Evolutionary conservation across 2,797 vertebrate species (phyloP).

Genomic region (Enteromius treurensis): DNA sequence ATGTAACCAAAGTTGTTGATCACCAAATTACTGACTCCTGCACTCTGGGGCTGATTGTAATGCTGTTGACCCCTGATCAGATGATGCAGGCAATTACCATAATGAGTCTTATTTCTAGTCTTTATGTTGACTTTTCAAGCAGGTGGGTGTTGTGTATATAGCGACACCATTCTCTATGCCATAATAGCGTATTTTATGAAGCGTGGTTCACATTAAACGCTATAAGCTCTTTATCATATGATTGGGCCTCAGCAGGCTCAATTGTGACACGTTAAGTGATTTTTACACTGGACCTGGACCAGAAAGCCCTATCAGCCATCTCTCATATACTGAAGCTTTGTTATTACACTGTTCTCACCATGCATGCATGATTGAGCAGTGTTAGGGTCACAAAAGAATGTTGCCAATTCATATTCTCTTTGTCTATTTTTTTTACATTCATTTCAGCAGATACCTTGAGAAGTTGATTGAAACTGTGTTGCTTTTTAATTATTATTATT

Average conservation of each 20-base stretch:
- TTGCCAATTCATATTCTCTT: slow-evolving; percentile 61
- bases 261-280: slow-evolving; percentile 69
- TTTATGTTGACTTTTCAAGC: slow-evolving; percentile 14
- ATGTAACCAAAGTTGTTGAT: slow-evolving; percentile 49
- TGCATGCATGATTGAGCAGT: slow-evolving; percentile 79
- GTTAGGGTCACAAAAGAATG: slow-evolving; percentile 75
- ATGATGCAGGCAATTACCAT: slow-evolving; percentile 24
- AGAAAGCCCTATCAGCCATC: slow-evolving; percentile 52
- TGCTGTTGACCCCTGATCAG: slow-evolving; percentile 38
- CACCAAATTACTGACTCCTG: slow-evolving; percentile 26
- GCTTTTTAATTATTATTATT: too few species aligned
- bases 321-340: slow-evolving; percentile 71
- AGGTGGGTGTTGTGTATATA: neutral
- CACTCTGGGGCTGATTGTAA: slow-evolving; percentile 10
- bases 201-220: neutral
- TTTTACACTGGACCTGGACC: slow-evolving; percentile 70
- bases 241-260: slow-evolving; percentile 33
- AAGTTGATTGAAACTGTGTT: neutral
- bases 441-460: neutral
- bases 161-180: neutral
- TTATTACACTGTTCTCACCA: slow-evolving; percentile 76
- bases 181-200: neutral
- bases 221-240: slow-evolving; percentile 30
- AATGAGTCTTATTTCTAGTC: slow-evolving; percentile 49
- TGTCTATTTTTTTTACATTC: neutral